Evolutionary conservation across 1,140 invertebrate genomes (phyloP).

Genomic region (Cepaea nemoralis): DNA sequence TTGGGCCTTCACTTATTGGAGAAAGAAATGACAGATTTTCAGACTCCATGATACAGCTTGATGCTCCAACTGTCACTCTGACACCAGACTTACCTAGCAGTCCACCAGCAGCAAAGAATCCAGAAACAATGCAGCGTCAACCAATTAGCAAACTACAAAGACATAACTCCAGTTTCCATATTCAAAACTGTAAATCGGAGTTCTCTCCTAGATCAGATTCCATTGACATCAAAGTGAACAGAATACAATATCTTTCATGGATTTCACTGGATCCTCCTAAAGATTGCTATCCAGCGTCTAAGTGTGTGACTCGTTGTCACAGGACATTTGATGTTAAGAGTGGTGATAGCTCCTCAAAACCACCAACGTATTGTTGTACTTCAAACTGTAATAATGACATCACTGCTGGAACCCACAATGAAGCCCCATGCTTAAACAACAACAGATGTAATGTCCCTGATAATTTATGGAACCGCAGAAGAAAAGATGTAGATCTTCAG

Average conservation of each 20-base stretch:
- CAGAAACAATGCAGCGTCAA: not conserved
- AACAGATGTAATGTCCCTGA: not conserved
- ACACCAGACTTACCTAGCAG: not conserved
- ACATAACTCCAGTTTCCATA: not conserved
- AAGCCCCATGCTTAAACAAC: not conserved
- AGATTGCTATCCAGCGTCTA: not conserved
- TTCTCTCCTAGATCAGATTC: not conserved
- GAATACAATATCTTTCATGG: not conserved
- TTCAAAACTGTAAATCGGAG: not conserved
- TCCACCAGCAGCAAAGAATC: not conserved
- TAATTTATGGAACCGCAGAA: not conserved
- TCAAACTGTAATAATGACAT: not conserved
- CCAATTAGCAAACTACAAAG: not conserved
- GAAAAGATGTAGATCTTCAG: not conserved
- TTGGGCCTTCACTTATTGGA: no score
- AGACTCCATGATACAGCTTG: constrained; percentile 4
- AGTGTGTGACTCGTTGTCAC: no score
- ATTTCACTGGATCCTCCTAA: not conserved
- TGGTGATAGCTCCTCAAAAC: no score
- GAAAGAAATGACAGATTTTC: not conserved
- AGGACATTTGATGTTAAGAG: no score
- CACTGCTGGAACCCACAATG: not conserved
- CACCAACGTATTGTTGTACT: no score
- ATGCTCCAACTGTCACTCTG: no score
- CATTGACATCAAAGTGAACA: not conserved